Conservation (phyloP, 2,797 vertebrate species). For the Rhinoraja longicauda region DNA sequence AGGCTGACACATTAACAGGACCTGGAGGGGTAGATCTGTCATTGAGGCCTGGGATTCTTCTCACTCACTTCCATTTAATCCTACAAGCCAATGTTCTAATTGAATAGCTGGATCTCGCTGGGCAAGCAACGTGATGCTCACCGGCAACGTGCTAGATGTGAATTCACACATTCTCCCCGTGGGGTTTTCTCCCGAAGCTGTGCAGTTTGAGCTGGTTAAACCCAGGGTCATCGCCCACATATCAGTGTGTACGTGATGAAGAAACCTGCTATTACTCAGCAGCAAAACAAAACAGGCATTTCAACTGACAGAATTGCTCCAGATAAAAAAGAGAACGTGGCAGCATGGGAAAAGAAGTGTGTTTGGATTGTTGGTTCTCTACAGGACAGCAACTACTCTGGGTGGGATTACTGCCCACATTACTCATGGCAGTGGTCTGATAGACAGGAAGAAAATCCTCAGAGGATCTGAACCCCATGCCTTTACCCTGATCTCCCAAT, state of each 20-base stretch:
- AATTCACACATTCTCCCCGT: not conserved
- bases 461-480: not conserved
- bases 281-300: not conserved
- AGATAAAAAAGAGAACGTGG: not conserved
- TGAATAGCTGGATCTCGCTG: not conserved
- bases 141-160: not conserved
- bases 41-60: constrained; percentile 19
- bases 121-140: not conserved
- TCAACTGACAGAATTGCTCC: not conserved
- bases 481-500: not conserved
- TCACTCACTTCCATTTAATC: constrained; percentile 26
- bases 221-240: not conserved
- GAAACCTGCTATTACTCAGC: no score
- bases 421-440: not conserved
- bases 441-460: not conserved
- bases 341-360: not conserved
- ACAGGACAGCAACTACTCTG: not conserved
- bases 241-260: not conserved
- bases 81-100: not conserved
- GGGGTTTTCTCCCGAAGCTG: not conserved
- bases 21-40: constrained; percentile 25
- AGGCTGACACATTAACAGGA: constrained; percentile 1
- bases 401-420: not conserved
- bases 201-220: not conserved
- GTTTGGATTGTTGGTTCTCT: not conserved